Base-by-base conservation (phyloP, 2,888 invertebrate species). In the Galeopsomyia nigrocyanea region DNA sequence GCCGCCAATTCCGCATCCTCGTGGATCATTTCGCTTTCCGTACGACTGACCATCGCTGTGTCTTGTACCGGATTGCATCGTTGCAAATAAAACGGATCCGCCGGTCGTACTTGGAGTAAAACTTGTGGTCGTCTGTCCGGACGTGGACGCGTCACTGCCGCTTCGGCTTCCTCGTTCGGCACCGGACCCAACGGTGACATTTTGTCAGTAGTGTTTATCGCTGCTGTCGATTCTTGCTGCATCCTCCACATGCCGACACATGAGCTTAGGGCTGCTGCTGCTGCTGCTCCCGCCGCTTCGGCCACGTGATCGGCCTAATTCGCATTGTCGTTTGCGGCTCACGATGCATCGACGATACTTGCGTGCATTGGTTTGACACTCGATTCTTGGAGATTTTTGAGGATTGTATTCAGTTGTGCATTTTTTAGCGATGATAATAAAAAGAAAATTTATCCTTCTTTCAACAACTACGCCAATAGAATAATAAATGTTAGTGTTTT, bases 191-290 rank as follows among this genome's bases (percentile, higher is more conserved):
- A 77, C 64, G 80, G 83, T 77, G 81, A 83, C 79, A 79, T 80
- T 77, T 77, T 79, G 77, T 19, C 31, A 19, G 17, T 10, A 19
- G 17, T 10, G 39, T 39, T 50, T 14, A 39, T 64, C 26, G 60
- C 26, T 39, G 61, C 13, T 14, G 56, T n/a, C 3, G 53, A 80
- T 78, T 82, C 78, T 73, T 84, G 84, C 76, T 83, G 84, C 84
- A 83, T 84, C 76, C 81, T 84, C 83, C 82, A 83, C 83, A 83
- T 84, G 75, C 75, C 75, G 19, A 67, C 58, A 62, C 69, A 73
- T 68, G 60, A 58, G 71, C 17, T 17, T n/a, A 39, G 39, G 39
- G 39, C 39, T 39, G 61, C 49, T 39, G 22, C 13, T 31, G 22
- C n/a, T n/a, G 68, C 26, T 56, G 62, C 21, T 17, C 51, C 16